A percentile compares a stretch with the other conserved stretches of the same genome.
phyloP scores from a whole-genome alignment of 2,888 invertebrate genomes.

The Odontocolon sp. region DNA sequence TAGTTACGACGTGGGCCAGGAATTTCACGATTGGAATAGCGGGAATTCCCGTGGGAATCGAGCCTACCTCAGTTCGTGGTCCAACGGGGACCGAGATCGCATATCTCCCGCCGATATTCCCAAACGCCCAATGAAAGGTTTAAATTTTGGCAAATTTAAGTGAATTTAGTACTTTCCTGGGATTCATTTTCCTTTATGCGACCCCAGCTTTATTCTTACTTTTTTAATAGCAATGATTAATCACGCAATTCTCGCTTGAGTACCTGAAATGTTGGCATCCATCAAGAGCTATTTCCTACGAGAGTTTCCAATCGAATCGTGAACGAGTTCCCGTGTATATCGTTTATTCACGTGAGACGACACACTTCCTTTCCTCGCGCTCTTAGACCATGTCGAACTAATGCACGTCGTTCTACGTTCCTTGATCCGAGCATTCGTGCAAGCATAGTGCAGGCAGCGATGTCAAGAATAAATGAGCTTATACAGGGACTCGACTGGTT shows the following conservation, averaged over 20 bases:
- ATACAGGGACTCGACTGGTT: conserved; percentile 16
- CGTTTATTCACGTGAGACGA: conserved; percentile 50
- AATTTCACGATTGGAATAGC: conserved; percentile 79
- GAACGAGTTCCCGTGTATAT: conserved; percentile 53
- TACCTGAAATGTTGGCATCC: neutral
- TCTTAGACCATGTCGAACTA: conserved; percentile 38
- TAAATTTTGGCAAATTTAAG: neutral
- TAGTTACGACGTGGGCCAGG: conserved; percentile 72
- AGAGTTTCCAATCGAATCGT: conserved; percentile 39
- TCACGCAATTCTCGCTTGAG: neutral
- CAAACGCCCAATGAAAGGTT: conserved; percentile 5
- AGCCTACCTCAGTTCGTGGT: conserved; percentile 37
- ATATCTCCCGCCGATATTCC: neutral
- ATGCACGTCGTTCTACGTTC: conserved; percentile 39
- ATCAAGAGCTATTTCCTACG: conserved; percentile 32
- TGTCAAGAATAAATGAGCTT: neutral
- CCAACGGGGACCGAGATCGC: conserved; percentile 23
- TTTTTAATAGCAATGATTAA: neutral
- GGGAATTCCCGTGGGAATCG: conserved; percentile 70
- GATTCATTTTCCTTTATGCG: neutral
- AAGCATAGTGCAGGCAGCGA: neutral
- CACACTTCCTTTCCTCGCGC: conserved; percentile 27
- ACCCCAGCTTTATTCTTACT: neutral
- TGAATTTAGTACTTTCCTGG: neutral
- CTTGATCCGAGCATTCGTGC: conserved; percentile 17